Conservation (phyloP, 1,140 invertebrate genomes). For the Plectrocnemia conspersa region DNA sequence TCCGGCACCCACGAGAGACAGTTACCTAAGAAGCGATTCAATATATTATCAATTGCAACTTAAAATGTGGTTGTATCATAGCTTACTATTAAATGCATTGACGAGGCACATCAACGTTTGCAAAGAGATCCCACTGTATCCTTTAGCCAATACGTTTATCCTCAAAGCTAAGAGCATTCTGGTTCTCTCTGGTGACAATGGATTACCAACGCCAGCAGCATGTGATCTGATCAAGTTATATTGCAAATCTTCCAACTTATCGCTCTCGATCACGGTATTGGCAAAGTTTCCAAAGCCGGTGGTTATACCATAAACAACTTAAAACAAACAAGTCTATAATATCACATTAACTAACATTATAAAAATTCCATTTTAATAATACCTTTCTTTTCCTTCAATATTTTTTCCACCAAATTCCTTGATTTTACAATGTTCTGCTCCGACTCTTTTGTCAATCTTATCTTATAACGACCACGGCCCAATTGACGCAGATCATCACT, state of each 20-base stretch:
- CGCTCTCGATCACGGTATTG: constrained; percentile 53
- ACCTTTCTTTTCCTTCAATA: constrained; percentile 60
- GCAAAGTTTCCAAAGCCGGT: constrained; percentile 78
- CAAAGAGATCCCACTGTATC: constrained; percentile 66
- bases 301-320: constrained; percentile 70
- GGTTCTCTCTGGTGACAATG: constrained; percentile 58
- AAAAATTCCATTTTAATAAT: constrained; percentile 13
- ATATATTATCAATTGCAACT: not conserved
- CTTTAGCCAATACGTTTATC: constrained; percentile 71
- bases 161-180: constrained; percentile 66
- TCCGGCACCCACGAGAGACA: constrained; percentile 72
- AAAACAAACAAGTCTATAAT: constrained; percentile 32
- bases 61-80: not conserved
- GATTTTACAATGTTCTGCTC: constrained; percentile 53
- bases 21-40: constrained; percentile 48
- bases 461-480: constrained; percentile 56
- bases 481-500: constrained; percentile 57
- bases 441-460: constrained; percentile 57
- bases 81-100: constrained; percentile 66
- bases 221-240: constrained; percentile 69
- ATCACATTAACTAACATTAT: not conserved
- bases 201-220: constrained; percentile 64
- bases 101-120: constrained; percentile 60
- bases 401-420: constrained; percentile 57
- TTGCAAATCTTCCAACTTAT: constrained; percentile 62